These are phyloP conservation scores for Porites divaricata DNA, from an alignment of 92 coral and sea anemone genomes.

Conservation along the genomic window DNA sequence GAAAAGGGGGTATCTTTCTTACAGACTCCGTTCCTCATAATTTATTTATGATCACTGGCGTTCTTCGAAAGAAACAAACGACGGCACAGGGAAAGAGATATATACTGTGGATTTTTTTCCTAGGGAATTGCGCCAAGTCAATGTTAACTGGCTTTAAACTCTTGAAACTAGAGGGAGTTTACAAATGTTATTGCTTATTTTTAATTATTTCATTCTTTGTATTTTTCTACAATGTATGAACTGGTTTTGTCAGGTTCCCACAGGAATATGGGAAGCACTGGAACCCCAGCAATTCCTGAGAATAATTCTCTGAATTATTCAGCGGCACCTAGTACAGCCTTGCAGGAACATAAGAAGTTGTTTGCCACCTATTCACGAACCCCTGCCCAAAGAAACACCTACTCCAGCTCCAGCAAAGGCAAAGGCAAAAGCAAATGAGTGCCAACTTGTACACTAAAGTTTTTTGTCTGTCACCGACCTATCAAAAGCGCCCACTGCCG, in stretches of 20 bases:
- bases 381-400: conserved; percentile 24
- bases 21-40: no score
- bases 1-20: no score
- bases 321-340: neutral
- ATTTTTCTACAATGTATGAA: neutral
- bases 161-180: no score
- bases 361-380: no score
- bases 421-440: conserved; percentile 49
- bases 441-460: conserved; percentile 57
- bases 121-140: no score
- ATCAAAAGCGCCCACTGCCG: conserved; percentile 59
- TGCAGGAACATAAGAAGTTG: conserved; percentile 26
- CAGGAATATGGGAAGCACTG: neutral
- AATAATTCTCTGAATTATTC: neutral
- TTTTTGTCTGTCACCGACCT: conserved; percentile 41
- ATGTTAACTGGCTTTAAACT: no score
- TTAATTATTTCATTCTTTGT: no score
- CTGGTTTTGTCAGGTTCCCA: neutral
- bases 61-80: no score
- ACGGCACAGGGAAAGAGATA: no score
- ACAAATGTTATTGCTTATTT: no score
- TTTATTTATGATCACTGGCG: no score
- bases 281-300: neutral
- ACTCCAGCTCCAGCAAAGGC: conserved; percentile 9
- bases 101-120: no score